Percentiles rank a stretch among this genome's conserved stretches.
These are phyloP conservation scores for Himalopsyche anomala DNA, from an alignment of 2,888 invertebrate species.

Conservation along the genomic window DNA sequence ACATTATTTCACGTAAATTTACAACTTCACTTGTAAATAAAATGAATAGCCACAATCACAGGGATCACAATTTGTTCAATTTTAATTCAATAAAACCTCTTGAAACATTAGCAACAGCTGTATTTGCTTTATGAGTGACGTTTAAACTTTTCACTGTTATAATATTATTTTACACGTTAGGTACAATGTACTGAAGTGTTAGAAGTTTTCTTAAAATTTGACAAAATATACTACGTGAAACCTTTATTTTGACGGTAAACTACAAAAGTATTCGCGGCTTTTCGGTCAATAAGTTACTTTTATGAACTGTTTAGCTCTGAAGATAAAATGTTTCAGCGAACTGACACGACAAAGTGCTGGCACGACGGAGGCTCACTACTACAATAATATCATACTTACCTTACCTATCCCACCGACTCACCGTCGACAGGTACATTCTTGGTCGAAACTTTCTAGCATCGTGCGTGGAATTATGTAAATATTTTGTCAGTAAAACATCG, in stretches of 20 bases:
- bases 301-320: background rate
- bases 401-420: conserved; percentile 40
- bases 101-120: conserved; percentile 6
- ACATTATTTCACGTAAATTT: conserved; percentile 49
- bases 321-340: background rate
- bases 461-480: conserved; percentile 46
- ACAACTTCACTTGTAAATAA: conserved; percentile 28
- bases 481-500: conserved; percentile 29
- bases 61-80: conserved; percentile 5
- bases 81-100: conserved; percentile 24
- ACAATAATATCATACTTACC: background rate
- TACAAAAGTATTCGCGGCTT: background rate
- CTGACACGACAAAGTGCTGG: conserved; percentile 15
- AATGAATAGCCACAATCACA: background rate
- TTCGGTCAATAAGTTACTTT: background rate
- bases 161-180: background rate
- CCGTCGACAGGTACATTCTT: conserved; percentile 49
- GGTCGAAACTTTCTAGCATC: conserved; percentile 52
- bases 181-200: background rate
- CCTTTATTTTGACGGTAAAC: background rate
- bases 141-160: conserved; percentile 56
- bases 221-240: background rate
- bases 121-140: conserved; percentile 52
- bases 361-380: conserved; percentile 1
- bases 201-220: background rate